A percentile compares a stretch with the other conserved stretches of the same genome.
Conservation (phyloP, 2,113 vertebrate species). For the Apistogramma diplotaenia region DNA sequence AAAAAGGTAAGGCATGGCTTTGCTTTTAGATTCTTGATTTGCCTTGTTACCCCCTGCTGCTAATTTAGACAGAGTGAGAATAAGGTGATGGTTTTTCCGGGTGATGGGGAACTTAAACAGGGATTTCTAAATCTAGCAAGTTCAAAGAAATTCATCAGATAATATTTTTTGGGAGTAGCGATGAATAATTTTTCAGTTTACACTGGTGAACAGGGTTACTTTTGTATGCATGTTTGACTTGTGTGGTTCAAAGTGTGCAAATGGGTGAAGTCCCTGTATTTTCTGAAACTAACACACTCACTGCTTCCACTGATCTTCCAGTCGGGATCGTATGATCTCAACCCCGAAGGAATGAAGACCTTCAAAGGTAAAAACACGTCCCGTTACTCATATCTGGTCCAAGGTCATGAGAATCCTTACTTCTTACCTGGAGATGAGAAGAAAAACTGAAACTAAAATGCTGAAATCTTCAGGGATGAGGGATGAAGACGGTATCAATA, state of each 20-base stretch:
- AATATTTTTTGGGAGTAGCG: background rate
- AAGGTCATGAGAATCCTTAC: constrained; percentile 81
- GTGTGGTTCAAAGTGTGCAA: background rate
- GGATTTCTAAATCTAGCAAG: background rate
- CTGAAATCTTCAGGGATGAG: background rate
- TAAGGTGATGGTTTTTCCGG: background rate
- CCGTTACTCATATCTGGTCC: constrained; percentile 77
- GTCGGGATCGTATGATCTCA: constrained; percentile 73
- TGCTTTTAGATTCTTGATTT: constrained; percentile 44
- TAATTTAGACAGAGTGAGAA: constrained; percentile 3
- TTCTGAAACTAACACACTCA: background rate
- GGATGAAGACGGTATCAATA: background rate
- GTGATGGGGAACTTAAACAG: constrained; percentile 16
- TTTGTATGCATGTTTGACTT: background rate
- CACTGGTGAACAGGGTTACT: background rate
- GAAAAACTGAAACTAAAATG: constrained; percentile 33
- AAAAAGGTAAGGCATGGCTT: constrained; percentile 69
- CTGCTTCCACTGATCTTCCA: constrained; percentile 49
- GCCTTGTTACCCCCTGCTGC: background rate
- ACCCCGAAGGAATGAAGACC: constrained; percentile 68
- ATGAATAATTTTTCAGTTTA: background rate
- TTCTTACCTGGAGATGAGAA: constrained; percentile 68
- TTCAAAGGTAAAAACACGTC: constrained; percentile 74
- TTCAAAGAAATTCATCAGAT: background rate
- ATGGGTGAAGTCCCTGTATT: background rate